Conservation (phyloP, 2,888 invertebrate genomes). For the Anarsia innoxiella region DNA sequence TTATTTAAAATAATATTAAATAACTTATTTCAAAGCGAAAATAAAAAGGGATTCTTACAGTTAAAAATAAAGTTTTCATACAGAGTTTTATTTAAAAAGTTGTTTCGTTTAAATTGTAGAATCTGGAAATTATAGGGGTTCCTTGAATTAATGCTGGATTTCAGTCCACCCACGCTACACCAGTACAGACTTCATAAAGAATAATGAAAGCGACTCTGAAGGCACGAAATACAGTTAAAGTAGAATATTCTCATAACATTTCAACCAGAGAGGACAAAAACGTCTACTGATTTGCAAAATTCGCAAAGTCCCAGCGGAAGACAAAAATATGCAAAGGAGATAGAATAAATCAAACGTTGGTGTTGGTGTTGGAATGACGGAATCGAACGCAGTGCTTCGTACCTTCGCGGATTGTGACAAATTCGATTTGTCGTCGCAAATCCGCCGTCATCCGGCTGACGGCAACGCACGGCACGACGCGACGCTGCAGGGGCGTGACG, state of each 20-base stretch:
- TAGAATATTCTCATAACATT: no score
- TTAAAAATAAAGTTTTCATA: no score
- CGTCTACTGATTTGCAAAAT: neutral
- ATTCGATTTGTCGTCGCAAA: conserved; percentile 13
- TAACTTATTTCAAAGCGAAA: conserved; percentile 6
- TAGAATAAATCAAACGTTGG: conserved; percentile 5
- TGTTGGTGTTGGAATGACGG: neutral
- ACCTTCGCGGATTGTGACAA: no score
- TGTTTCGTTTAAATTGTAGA: conserved; percentile 2
- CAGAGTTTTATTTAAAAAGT: conserved; percentile 12
- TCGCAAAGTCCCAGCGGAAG: conserved; percentile 3
- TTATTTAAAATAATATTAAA: conserved; percentile 9
- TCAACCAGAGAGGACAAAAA: neutral
- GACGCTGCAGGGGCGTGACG: neutral
- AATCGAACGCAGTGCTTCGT: conserved; percentile 7
- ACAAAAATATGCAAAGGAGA: neutral
- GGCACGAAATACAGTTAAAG: no score
- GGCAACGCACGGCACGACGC: no score
- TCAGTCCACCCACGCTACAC: neutral
- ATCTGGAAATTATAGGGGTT: conserved; percentile 7
- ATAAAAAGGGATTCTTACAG: conserved; percentile 9
- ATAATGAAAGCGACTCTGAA: neutral
- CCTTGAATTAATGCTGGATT: neutral
- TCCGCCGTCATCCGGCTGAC: conserved; percentile 5
- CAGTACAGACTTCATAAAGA: neutral